phyloP scores from a whole-genome alignment of 1,140 invertebrate genomes.

The Proctacanthus coquilletti region DNA sequence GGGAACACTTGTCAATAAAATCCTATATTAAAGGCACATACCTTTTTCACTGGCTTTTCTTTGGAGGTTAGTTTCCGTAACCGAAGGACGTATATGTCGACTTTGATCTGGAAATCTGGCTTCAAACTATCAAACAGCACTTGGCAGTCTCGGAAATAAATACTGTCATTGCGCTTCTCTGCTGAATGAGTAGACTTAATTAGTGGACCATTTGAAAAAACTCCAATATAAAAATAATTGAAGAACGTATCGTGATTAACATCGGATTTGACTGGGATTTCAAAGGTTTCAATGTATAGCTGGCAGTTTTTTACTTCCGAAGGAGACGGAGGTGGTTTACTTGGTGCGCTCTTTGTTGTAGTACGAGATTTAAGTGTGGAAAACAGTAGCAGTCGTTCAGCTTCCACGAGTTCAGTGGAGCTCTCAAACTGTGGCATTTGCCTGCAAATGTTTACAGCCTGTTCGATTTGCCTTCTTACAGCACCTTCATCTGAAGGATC shows the following conservation, averaged over 20 bases:
- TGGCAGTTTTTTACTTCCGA: not conserved
- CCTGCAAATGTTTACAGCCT: slow-evolving; percentile 22
- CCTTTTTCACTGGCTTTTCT: not conserved
- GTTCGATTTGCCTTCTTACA: slow-evolving; percentile 17
- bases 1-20: not conserved
- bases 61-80: not conserved
- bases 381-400: slow-evolving; percentile 21
- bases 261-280: slow-evolving; percentile 13
- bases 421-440: slow-evolving; percentile 23
- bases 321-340: slow-evolving; percentile 8
- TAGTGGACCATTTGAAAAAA: slow-evolving; percentile 18
- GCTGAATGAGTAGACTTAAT: slow-evolving; percentile 25
- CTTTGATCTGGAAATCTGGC: not conserved
- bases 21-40: not conserved
- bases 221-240: slow-evolving; percentile 26
- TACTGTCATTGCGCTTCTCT: slow-evolving; percentile 18
- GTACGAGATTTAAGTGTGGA: too few species aligned
- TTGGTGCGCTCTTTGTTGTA: slow-evolving; percentile 9
- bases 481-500: slow-evolving; percentile 10
- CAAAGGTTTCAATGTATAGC: not conserved
- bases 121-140: slow-evolving; percentile 15
- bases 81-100: not conserved
- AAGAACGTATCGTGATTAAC: slow-evolving; percentile 22
- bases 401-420: slow-evolving; percentile 25
- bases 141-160: slow-evolving; percentile 20